Base-by-base conservation (phyloP, 2,888 invertebrate species). In the Ectropis crepuscularia region DNA sequence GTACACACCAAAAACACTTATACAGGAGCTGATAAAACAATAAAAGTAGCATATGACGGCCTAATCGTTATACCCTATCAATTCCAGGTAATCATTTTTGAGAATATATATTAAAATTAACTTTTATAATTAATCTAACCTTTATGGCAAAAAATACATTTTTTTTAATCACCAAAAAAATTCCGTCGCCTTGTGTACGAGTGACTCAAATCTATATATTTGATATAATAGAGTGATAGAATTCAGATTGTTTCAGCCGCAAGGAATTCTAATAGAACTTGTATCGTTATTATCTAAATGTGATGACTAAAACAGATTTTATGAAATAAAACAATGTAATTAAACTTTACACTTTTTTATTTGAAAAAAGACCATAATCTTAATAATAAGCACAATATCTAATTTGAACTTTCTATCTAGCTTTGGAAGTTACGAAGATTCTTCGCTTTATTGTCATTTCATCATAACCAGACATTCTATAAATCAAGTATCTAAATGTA, bases 311-410 rank as follows among this genome's bases (percentile, higher is more conserved):
- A 39, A 41, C 49, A 46, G 50, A 58, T 42, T 63, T 46, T 57
- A 48, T 62, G 42, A 63, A 71, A 67, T 69, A 68, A 71, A 71
- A 71, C 67, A 38, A 57, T 53, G 61, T 62, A 67, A 65, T 67
- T n/a, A n/a, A 53, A 68, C 64, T 61, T 60, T 50, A 45, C 53
- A 62, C 61, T 53, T 57, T 63, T 68, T 71, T 68, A 68, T 71
- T 69, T 28, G 16, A 28, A 28, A 28, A 55, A 49, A 62, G 61
- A 65, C 12, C 38, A 63, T 53, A n/a, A 9, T 36, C 50, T 64
- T 53, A 63, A 28, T 28, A 37, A 54, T 55, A 63, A 60, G 59
- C 64, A 47, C 57, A 64, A 57, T 55, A 64, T 64, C 46, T 57
- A 64, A 60, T 64, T 64, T 64, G 64, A 64, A 64, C 60, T 57